These are phyloP conservation scores for Ibycter americanus DNA, from an alignment of 2,797 vertebrate genomes.

Conservation along the genomic window DNA sequence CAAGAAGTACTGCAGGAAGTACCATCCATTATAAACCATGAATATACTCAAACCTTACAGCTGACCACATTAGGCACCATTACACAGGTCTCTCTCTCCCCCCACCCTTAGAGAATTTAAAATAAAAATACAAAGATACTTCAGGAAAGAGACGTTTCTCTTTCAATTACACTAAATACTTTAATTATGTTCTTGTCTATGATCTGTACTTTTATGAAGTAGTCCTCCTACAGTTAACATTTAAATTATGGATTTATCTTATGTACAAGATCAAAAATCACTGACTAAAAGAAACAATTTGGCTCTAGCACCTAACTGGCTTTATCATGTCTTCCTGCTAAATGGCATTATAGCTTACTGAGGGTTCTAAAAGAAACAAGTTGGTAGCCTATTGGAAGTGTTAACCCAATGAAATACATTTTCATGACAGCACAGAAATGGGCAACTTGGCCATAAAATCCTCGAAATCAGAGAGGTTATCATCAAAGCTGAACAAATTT, in stretches of 20 bases:
- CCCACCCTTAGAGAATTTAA: not conserved
- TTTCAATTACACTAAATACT: not conserved
- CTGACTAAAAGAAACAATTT: not conserved
- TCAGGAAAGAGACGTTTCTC: not conserved
- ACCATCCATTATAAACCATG: not conserved
- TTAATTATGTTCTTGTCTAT: not conserved
- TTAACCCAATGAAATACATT: not conserved
- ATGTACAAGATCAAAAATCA: not conserved
- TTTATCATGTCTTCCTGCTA: not conserved
- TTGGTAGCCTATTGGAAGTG: not conserved
- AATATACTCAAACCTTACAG: not conserved
- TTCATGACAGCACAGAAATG: not conserved
- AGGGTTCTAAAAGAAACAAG: not conserved
- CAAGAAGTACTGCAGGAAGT: not conserved
- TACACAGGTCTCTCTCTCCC: not conserved
- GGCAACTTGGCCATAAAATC: not conserved
- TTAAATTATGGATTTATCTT: not conserved
- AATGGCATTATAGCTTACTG: not conserved
- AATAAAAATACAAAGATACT: not conserved
- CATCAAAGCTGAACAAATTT: not conserved
- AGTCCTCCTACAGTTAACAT: not conserved
- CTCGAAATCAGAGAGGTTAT: not conserved
- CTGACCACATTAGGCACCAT: not conserved
- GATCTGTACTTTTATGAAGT: not conserved
- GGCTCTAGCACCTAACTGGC: not conserved